Evolutionary conservation across 1,140 invertebrate genomes (phyloP).

Genomic region (Achroia grisella): DNA sequence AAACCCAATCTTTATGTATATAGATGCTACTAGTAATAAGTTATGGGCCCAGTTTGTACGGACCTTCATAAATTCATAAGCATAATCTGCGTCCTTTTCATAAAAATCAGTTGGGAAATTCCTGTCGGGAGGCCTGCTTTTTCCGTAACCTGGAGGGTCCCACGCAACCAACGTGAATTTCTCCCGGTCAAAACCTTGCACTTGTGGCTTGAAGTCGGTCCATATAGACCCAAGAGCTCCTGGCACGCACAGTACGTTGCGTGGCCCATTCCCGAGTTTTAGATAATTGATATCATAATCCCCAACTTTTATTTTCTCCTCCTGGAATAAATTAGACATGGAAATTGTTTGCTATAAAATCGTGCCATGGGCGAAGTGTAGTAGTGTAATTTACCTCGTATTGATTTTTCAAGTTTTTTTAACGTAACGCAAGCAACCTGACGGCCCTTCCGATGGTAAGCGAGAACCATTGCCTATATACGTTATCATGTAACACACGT

Average conservation of each 20-base stretch:
- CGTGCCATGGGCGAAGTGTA: too few species aligned
- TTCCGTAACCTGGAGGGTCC: conserved; percentile 93
- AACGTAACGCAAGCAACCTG: too few species aligned
- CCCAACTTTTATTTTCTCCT: conserved; percentile 73
- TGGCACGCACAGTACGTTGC: conserved; percentile 82
- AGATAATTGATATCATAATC: conserved; percentile 81
- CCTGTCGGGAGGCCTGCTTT: conserved; percentile 84
- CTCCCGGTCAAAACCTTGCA: conserved; percentile 79
- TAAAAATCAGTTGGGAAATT: conserved; percentile 82
- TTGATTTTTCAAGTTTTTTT: too few species aligned
- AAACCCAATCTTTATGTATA: too few species aligned
- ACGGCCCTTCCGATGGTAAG: too few species aligned
- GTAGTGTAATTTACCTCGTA: too few species aligned
- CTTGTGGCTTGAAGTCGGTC: conserved; percentile 88
- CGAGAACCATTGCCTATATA: too few species aligned
- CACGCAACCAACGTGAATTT: conserved; percentile 87
- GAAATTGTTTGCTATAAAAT: too few species aligned
- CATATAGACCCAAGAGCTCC: conserved; percentile 85
- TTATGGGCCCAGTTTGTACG: too few species aligned
- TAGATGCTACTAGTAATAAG: too few species aligned
- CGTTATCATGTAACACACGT: too few species aligned
- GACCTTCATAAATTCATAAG: conserved; percentile 83
- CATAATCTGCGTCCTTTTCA: conserved; percentile 82
- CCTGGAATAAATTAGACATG: conserved; percentile 27
- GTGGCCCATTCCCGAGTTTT: conserved; percentile 79